phyloP scores from a whole-genome alignment of 2,797 vertebrate species.

The Rhinophrynus dorsalis region DNA sequence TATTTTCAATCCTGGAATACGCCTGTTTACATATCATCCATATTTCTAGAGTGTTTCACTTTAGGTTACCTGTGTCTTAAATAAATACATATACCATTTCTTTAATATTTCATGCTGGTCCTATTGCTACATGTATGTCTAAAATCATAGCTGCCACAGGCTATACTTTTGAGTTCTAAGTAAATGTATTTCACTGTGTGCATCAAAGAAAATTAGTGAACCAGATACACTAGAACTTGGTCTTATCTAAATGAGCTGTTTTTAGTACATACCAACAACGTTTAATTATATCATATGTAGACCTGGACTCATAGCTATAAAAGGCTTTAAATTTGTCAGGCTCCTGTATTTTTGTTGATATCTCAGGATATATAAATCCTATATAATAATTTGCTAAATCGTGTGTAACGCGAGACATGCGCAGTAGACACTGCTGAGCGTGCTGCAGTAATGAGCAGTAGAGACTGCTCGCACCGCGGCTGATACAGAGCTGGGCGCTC shows the following conservation, averaged over 20 bases:
- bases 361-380: no score
- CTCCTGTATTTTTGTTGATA: no score
- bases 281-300: neutral
- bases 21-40: no score
- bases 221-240: neutral
- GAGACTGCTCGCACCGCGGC: no score
- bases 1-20: no score
- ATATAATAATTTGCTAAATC: no score
- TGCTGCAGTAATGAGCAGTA: no score
- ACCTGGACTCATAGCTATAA: neutral
- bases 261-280: neutral
- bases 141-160: conserved; percentile 19
- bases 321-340: neutral
- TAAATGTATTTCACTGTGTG: conserved; percentile 19
- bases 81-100: neutral
- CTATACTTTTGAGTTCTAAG: conserved; percentile 32
- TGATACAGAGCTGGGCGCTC: no score
- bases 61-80: neutral
- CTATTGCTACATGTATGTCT: conserved; percentile 17
- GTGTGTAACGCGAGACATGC: no score
- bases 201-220: conserved; percentile 11
- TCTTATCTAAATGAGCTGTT: conserved; percentile 14
- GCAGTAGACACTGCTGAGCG: no score
- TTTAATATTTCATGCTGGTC: conserved; percentile 13
- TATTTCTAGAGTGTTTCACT: neutral